phyloP scores from a whole-genome alignment of 1,140 invertebrate species.

The Orchestia grillus region DNA sequence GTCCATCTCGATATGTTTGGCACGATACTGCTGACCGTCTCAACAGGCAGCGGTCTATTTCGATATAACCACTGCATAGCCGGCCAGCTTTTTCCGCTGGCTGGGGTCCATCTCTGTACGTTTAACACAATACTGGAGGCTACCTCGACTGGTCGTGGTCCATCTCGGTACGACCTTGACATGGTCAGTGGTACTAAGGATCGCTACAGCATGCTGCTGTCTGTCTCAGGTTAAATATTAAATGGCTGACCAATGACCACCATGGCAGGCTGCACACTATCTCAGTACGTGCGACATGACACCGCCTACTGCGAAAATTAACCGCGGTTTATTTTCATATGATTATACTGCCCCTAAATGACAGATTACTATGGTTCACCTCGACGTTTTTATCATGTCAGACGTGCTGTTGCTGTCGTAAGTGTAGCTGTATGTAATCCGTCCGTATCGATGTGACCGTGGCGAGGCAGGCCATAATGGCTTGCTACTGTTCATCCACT shows the following conservation, averaged over 20 bases:
- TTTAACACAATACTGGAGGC: neutral
- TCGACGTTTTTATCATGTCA: neutral
- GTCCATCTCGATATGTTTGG: slow-evolving; percentile 7
- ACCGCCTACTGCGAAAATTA: neutral
- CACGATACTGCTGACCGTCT: neutral
- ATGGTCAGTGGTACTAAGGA: neutral
- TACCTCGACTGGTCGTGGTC: neutral
- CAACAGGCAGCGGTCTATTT: neutral
- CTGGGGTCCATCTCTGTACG: neutral
- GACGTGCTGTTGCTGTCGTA: neutral
- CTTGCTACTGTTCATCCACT: neutral
- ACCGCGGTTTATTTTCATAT: neutral
- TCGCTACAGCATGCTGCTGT: neutral
- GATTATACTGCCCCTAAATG: too few relatives aligned
- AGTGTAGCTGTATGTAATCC: neutral
- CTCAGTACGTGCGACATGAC: neutral
- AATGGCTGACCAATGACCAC: neutral
- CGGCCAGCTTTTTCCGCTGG: neutral
- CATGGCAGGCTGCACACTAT: neutral
- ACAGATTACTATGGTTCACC: too few relatives aligned
- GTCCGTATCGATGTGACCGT: neutral
- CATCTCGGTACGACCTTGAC: neutral
- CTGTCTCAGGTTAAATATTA: neutral
- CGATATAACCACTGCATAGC: neutral
- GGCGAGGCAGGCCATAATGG: neutral